Percentiles rank a stretch among this genome's conserved stretches.
These are phyloP conservation scores for Papilio aristodemus DNA, from an alignment of 1,140 invertebrate species.

Conservation along the genomic window DNA sequence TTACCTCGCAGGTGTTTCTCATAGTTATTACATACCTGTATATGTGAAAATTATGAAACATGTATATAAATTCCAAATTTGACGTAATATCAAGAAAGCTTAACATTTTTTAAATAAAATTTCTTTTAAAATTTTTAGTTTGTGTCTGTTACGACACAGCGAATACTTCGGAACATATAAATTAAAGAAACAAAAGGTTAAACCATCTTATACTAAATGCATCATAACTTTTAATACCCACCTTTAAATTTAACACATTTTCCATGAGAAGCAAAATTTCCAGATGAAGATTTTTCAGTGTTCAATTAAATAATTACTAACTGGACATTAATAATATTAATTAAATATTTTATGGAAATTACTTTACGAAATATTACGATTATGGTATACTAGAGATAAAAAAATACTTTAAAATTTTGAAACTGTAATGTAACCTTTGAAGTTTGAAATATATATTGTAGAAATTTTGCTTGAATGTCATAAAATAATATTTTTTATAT, in stretches of 20 bases:
- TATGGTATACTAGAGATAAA: not conserved
- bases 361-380: not conserved
- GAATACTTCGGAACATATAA: not conserved
- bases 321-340: not conserved
- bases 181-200: not conserved
- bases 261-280: constrained; percentile 8
- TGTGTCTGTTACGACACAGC: too few species aligned
- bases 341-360: constrained; percentile 10
- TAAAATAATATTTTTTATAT: too few species aligned
- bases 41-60: constrained; percentile 30
- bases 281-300: constrained; percentile 8
- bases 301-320: constrained; percentile 4
- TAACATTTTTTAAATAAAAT: too few species aligned
- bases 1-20: constrained; percentile 94
- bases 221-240: not conserved
- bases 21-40: constrained; percentile 90
- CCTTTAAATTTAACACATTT: constrained; percentile 3
- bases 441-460: too few species aligned
- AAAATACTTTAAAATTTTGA: not conserved
- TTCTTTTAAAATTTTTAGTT: too few species aligned
- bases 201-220: not conserved
- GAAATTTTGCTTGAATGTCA: too few species aligned
- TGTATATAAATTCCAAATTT: not conserved
- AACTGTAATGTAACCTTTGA: too few species aligned
- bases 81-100: too few species aligned